Evolutionary conservation across 2,113 vertebrate species (phyloP), one percentile per base, ranked within the genome.

Genomic region (Onychorhynchus coronatus): DNA sequence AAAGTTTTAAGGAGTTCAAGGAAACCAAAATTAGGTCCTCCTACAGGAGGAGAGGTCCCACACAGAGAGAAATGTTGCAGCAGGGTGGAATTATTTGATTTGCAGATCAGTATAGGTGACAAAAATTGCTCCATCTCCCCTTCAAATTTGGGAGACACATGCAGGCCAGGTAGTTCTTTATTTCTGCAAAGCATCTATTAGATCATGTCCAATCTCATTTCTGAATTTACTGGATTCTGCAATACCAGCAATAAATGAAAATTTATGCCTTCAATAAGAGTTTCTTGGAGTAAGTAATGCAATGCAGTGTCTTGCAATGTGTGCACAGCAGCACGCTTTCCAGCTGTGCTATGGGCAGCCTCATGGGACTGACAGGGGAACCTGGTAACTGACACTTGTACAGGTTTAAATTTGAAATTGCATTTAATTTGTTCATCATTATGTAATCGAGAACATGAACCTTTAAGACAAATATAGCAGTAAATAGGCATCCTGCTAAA

Each of bases 381-480:
- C 90, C 74, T 96, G 90, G 80, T 91, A 96, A 97, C 96, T 98
- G 97, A 98, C 97, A 97, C 85, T 97, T 96, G 92, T 91, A 96
- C 92, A 96, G 80, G 96, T 95, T 97, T 97, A 98, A 97, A 98
- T 97, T 92, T 96, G 96, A 98, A 98, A 98, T 97, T 98, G 96
- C 85, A 97, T 98, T 98, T 97, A 97, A 98, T 98, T 98, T 98
- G 91, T 98, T 91, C 97, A 93, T 98, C 97, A 98, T 98, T 98
- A 98, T 95, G 95, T 97, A 98, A 97, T 96, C 70, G 85, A 98
- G 95, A 98, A 97, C 96, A 97, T 85, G 63, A 95, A 97, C 91
- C 97, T 98, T 97, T 97, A 96, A 98, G 97, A 97, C 96, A 98
- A 98, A 97, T 91, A 92, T 75, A 91, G 56, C 49, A 82, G 17